Evolutionary conservation across 2,113 vertebrate species (phyloP).

Genomic region (Oreochromis niloticus): DNA sequence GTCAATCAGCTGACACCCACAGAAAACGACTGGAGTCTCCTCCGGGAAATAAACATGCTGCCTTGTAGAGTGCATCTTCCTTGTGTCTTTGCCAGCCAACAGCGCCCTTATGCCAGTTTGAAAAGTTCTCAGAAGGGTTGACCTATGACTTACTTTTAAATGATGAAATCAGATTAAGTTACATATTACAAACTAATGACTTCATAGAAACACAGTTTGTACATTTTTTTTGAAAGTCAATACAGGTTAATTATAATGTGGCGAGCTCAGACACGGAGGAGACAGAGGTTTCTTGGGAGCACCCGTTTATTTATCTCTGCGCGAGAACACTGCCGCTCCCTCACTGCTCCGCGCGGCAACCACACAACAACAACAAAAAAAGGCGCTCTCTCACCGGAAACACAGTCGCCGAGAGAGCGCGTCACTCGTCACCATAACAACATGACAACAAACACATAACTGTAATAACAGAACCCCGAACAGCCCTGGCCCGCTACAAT

Average conservation of each 20-base stretch:
- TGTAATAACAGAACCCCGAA: too few relatives aligned
- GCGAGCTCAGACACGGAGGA: too few relatives aligned
- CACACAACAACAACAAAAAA: too few relatives aligned
- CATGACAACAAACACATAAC: too few relatives aligned
- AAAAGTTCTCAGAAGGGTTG: neutral
- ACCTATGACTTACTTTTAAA: neutral
- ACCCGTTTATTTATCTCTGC: too few relatives aligned
- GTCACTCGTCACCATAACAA: too few relatives aligned
- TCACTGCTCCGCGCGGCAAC: too few relatives aligned
- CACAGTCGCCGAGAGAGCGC: too few relatives aligned
- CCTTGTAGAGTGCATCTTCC: neutral
- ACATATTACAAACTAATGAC: neutral
- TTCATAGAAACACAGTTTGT: neutral
- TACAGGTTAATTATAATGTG: neutral
- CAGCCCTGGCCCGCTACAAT: too few relatives aligned
- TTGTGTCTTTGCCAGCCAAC: neutral
- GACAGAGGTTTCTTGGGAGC: too few relatives aligned
- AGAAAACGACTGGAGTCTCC: neutral
- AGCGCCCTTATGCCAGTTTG: neutral
- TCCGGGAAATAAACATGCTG: neutral
- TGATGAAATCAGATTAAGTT: neutral
- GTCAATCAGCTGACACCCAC: constrained; percentile 36
- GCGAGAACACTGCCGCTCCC: too few relatives aligned
- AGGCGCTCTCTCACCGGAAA: too few relatives aligned
- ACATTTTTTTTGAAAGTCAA: neutral